These are phyloP conservation scores for Synanthedon andrenaeformis DNA, from an alignment of 2,888 invertebrate species.

Conservation along the genomic window DNA sequence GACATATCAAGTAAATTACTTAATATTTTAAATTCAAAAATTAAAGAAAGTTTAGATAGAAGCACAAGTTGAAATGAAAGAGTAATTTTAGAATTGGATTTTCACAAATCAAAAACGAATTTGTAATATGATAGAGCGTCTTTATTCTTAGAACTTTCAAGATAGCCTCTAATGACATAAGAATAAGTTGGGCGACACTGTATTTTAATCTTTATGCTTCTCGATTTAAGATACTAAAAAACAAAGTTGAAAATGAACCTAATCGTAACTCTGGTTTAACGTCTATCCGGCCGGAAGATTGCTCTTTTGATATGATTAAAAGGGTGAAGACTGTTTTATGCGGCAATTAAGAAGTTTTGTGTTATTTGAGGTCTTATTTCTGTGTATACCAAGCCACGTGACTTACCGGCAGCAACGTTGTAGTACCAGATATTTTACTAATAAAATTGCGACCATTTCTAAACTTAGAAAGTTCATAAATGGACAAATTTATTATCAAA, in stretches of 20 bases:
- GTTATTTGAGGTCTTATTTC: conserved; percentile 40
- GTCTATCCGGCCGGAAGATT: conserved; percentile 64
- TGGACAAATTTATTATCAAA: no score
- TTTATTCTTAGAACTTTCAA: conserved; percentile 51
- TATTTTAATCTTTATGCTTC: conserved; percentile 23
- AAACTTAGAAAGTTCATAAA: no score
- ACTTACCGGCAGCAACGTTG: background rate
- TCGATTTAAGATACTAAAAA: conserved; percentile 13
- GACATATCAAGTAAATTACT: no score
- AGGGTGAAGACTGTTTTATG: conserved; percentile 67
- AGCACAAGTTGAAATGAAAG: conserved; percentile 27
- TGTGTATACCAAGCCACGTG: conserved; percentile 13
- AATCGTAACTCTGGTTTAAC: conserved; percentile 30
- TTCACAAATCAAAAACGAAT: conserved; percentile 62
- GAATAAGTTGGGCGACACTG: conserved; percentile 13
- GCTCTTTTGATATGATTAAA: conserved; percentile 68
- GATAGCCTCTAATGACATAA: conserved; percentile 34
- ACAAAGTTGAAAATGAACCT: conserved; percentile 10
- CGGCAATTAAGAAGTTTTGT: conserved; percentile 58
- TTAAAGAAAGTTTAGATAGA: background rate
- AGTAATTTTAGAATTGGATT: conserved; percentile 47
- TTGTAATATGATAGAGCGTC: conserved; percentile 59
- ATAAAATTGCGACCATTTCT: no score
- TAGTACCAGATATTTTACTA: no score
- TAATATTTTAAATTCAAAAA: background rate